Evolutionary conservation across 2,113 vertebrate genomes (phyloP), one percentile per base, ranked within the genome.

Genomic region (Chaetodon auriga): DNA sequence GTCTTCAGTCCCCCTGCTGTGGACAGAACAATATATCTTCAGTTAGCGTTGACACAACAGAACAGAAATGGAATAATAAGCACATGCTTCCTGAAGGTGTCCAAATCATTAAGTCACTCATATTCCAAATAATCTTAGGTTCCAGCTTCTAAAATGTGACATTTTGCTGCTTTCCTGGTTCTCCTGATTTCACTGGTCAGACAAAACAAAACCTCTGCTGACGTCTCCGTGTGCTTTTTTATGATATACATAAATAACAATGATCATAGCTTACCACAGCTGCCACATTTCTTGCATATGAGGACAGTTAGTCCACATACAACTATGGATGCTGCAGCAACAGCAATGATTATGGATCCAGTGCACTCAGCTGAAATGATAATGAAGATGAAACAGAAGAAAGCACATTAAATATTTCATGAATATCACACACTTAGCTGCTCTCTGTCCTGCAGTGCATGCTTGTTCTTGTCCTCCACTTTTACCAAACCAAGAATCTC

Each of bases 261-360:
- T 19, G 62, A 51, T 10, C 6, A 0, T 1, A 16, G 68, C 71
- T 68, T 53, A 82, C 80, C 64, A 1, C 0, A n/a, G 7, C 2
- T 30, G 7, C 3, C 0, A 6, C 0, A 18, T 30, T 6, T 55
- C 18, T 19, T 38, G 3, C 0, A 41, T 1, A 14, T 4, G 19
- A 8, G 0, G 23, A 0, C 19, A 43, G 7, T 7, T 2, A 30
- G 30, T 30, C 30, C 30, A 30, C 3, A 76, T 6, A 25, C 0
- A 18, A 43, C 0, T 1, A 2, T 0, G 0, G 1, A 0, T 21
- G 0, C 0, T 1, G 3, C 0, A 45, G 9, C 2, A 35, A n/a
- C 51, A 60, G 0, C 2, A 0, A 68, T 9, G 21, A 0, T 1
- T 19, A 0, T 49, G 10, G 0, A 0, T 0, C 0, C 0, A 30